These are phyloP conservation scores for Danio aesculapii DNA, from an alignment of 2,797 vertebrate genomes.

Conservation along the genomic window DNA sequence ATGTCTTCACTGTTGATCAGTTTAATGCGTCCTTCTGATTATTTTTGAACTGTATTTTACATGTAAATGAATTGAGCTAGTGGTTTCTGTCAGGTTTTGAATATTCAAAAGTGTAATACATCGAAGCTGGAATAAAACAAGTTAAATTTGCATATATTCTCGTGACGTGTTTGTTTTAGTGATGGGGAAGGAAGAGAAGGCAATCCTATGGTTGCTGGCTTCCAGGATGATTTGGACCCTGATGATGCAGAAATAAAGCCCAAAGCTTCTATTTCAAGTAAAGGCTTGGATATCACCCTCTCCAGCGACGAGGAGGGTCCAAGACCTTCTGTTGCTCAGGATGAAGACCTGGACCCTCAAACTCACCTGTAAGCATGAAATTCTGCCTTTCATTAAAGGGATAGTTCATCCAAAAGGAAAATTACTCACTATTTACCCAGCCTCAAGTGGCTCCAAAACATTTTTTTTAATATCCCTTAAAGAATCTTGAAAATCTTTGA, in stretches of 20 bases:
- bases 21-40: background rate
- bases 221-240: constrained; percentile 92
- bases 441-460: too few relatives aligned
- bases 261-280: constrained; percentile 71
- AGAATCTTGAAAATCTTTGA: too few relatives aligned
- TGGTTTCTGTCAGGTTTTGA: background rate
- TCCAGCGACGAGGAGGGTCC: constrained; percentile 84
- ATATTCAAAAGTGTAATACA: background rate
- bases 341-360: constrained; percentile 73
- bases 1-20: background rate
- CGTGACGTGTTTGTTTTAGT: constrained; percentile 70
- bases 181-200: constrained; percentile 82
- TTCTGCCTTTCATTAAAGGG: background rate
- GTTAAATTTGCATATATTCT: background rate
- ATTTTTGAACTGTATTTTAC: background rate
- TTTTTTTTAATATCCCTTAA: too few relatives aligned
- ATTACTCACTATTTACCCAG: too few relatives aligned
- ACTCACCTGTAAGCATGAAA: constrained; percentile 76
- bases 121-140: background rate
- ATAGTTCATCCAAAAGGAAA: too few relatives aligned
- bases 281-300: constrained; percentile 74
- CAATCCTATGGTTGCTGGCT: constrained; percentile 93
- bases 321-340: constrained; percentile 52
- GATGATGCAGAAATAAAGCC: constrained; percentile 79
- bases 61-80: background rate